Evolutionary conservation across 1,140 invertebrate species (phyloP).

Genomic region (Campoletis sonorensis): DNA sequence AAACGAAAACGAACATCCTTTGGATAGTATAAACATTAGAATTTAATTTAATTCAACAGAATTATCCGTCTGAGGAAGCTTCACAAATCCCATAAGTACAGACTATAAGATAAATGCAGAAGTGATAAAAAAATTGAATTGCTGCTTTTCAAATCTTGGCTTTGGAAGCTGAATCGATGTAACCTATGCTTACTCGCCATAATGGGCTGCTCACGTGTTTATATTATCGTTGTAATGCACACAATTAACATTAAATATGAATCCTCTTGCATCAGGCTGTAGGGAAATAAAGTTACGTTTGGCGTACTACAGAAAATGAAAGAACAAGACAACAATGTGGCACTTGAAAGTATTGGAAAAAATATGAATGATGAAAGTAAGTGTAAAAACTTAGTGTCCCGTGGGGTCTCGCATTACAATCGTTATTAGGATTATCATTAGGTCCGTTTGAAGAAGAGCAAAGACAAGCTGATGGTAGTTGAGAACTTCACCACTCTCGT

Average conservation of each 20-base stretch:
- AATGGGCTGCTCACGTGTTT: too few relatives aligned
- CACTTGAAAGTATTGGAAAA: not conserved
- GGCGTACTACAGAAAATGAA: too few relatives aligned
- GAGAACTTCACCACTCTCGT: conserved; percentile 9
- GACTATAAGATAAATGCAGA: too few relatives aligned
- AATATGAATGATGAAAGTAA: not conserved
- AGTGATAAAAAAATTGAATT: too few relatives aligned
- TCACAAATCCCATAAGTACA: not conserved
- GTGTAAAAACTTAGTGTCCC: not conserved
- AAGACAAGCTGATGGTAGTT: conserved; percentile 1
- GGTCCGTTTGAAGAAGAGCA: conserved; percentile 14
- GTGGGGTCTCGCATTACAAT: not conserved
- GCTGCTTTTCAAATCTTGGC: too few relatives aligned
- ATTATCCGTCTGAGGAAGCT: not conserved
- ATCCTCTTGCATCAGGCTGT: too few relatives aligned
- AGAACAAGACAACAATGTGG: too few relatives aligned
- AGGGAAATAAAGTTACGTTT: too few relatives aligned
- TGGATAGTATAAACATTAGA: not conserved
- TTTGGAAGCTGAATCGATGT: too few relatives aligned
- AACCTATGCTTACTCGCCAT: too few relatives aligned
- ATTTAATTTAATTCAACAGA: not conserved
- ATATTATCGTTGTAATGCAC: too few relatives aligned
- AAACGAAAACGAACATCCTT: not conserved
- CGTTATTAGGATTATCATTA: not conserved
- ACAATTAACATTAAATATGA: too few relatives aligned